Percentiles rank a stretch among this genome's conserved stretches.
These are phyloP conservation scores for Cygnus buccinator DNA, from an alignment of 2,113 vertebrate genomes.

Conservation along the genomic window DNA sequence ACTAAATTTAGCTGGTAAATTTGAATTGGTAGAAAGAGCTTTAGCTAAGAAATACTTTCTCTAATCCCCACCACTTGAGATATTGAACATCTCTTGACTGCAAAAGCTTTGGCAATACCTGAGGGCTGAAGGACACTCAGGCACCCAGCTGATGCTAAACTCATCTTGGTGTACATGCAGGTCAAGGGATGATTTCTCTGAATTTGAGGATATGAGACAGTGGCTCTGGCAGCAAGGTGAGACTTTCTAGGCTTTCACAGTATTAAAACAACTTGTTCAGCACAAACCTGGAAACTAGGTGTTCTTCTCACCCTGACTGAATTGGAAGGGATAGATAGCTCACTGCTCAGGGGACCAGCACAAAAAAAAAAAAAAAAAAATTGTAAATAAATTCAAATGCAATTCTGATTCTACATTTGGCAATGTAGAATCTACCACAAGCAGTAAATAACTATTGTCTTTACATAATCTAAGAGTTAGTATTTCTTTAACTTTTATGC, in stretches of 20 bases:
- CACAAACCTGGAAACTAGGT: background rate
- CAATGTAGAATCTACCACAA: background rate
- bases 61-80: background rate
- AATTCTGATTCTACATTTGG: background rate
- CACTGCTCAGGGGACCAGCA: background rate
- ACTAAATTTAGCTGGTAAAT: conserved; percentile 34
- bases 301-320: background rate
- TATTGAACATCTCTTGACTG: background rate
- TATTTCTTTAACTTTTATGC: background rate
- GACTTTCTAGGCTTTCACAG: background rate
- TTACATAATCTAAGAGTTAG: background rate
- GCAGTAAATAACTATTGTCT: background rate
- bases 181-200: background rate
- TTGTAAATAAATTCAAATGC: background rate
- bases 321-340: background rate
- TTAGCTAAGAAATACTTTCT: background rate
- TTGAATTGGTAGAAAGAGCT: background rate
- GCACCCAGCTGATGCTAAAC: fast-evolving
- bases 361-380: background rate
- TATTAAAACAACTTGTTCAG: background rate
- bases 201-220: background rate
- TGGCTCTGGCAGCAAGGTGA: background rate
- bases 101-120: background rate
- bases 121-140: background rate
- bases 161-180: background rate